A percentile compares a stretch with the other conserved stretches of the same genome.
Conservation (phyloP, 2,797 vertebrate species). For the Schizopygopsis malacanthus region DNA sequence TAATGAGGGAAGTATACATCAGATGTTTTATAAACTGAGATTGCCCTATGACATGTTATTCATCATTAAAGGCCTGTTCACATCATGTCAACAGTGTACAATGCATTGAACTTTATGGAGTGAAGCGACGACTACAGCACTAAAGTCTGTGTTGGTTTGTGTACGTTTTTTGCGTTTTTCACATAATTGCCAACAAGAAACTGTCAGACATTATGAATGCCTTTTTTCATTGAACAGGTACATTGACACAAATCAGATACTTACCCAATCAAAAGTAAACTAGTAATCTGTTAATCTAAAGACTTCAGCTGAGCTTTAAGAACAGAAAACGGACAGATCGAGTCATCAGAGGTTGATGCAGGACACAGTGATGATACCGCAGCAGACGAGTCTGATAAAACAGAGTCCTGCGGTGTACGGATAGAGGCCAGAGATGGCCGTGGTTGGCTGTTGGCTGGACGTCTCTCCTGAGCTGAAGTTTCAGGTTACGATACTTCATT, state of each 20-base stretch:
- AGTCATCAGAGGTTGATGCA: constrained; percentile 6
- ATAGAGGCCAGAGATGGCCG: constrained; percentile 19
- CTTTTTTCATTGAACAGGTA: not conserved
- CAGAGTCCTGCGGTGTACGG: constrained; percentile 37
- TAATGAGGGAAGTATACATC: constrained; percentile 47
- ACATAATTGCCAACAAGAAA: not conserved
- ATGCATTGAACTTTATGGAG: not conserved
- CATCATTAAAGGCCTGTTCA: constrained; percentile 33
- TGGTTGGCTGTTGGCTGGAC: constrained; percentile 44
- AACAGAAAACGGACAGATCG: not conserved
- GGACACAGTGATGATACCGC: constrained; percentile 35
- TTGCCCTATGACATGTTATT: constrained; percentile 42
- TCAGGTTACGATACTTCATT: constrained; percentile 64
- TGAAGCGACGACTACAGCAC: not conserved
- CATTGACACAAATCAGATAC: not conserved
- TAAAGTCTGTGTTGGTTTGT: not conserved
- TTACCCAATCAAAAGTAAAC: not conserved
- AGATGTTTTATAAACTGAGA: constrained; percentile 55
- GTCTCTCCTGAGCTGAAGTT: constrained; percentile 53
- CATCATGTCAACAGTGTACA: not conserved
- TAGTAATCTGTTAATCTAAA: not conserved
- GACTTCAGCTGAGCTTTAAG: not conserved
- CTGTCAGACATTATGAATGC: not conserved
- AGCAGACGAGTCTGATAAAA: constrained; percentile 30
- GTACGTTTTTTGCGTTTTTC: not conserved